Base-by-base conservation (phyloP, 2,113 vertebrate genomes). In the Plectropomus leopardus region DNA sequence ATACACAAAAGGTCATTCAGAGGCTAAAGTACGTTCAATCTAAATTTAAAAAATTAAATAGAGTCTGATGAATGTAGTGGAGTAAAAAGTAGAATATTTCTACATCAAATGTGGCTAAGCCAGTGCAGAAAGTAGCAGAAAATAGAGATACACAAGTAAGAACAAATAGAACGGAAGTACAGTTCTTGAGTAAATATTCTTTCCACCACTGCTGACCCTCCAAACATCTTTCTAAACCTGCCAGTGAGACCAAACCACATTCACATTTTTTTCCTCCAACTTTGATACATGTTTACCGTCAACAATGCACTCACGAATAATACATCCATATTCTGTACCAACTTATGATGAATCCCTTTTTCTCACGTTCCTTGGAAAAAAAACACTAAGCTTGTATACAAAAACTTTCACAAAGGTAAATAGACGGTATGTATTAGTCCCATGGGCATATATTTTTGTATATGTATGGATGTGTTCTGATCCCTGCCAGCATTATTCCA, bases 401-500 rank as follows among this genome's bases (percentile, higher is more conserved):
- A 48, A 71, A 65, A 76, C n/a, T 45, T 44, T 40, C 23, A 36
- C n/a, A 36, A 71, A 11, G 32, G 28, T 66, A 53, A 78, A 65
- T 19, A 54, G 24, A 47, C 1, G 1, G 40, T 32, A 61, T 42
- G 47, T 51, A 44, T 78, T 82, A 77, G 63, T 63, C 28, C 42
- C 60, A 26, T 63, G 77, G 72, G 83, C 9, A 7, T 70, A 32
- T 13, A 5, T 53, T 32, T 16, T 16, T 58, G 59, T 71, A 70
- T 60, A 21, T 1, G 7, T 63, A 47, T 53, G 57, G 4, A 17
- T 75, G 78, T 76, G 58, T 80, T 80, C 36, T 71, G 47, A 61
- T 78, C 54, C 51, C 80, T 70, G 74, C 79, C 81, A 72, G 82
- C 63, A 76, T 72, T 71, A 83, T 83, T 86, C 84, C 84, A 83